Conservation (phyloP, 2,888 invertebrate genomes). For the Athalia rosae region DNA sequence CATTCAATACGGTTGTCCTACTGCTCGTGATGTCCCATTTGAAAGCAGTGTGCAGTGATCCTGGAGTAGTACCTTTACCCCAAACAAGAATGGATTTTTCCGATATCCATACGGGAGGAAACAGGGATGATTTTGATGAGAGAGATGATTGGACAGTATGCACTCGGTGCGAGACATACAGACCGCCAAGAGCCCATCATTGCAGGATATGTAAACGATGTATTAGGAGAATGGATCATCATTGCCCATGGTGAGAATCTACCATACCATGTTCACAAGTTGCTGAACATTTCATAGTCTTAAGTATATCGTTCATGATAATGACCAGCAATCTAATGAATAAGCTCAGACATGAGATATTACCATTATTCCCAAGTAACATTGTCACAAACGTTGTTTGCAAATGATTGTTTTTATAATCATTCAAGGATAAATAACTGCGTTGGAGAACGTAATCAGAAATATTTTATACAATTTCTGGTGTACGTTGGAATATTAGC, state of each 20-base stretch:
- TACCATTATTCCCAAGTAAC: too few relatives aligned
- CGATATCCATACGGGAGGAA: slow-evolving; percentile 82
- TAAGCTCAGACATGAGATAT: too few relatives aligned
- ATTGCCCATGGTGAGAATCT: slow-evolving; percentile 83
- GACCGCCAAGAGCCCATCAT: slow-evolving; percentile 91
- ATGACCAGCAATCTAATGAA: slow-evolving; percentile 30
- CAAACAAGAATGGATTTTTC: slow-evolving; percentile 86
- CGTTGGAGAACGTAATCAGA: slow-evolving; percentile 93
- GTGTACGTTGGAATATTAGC: slow-evolving; percentile 84
- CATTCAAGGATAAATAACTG: slow-evolving; percentile 89
- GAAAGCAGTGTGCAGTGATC: slow-evolving; percentile 92
- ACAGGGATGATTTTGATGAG: slow-evolving; percentile 75
- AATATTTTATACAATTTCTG: slow-evolving; percentile 92
- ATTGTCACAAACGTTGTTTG: neutral
- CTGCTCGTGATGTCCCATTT: slow-evolving; percentile 85
- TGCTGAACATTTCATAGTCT: neutral
- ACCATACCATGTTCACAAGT: neutral
- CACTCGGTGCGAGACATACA: slow-evolving; percentile 86
- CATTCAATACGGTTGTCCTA: slow-evolving; percentile 87
- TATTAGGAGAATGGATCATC: slow-evolving; percentile 89
- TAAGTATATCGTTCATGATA: neutral
- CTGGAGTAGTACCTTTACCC: slow-evolving; percentile 89
- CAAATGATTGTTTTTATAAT: neutral
- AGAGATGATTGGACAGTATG: slow-evolving; percentile 86
- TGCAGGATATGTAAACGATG: slow-evolving; percentile 91